These are phyloP conservation scores for Ia io DNA, from an alignment of 2,113 vertebrate genomes.

Conservation along the genomic window DNA sequence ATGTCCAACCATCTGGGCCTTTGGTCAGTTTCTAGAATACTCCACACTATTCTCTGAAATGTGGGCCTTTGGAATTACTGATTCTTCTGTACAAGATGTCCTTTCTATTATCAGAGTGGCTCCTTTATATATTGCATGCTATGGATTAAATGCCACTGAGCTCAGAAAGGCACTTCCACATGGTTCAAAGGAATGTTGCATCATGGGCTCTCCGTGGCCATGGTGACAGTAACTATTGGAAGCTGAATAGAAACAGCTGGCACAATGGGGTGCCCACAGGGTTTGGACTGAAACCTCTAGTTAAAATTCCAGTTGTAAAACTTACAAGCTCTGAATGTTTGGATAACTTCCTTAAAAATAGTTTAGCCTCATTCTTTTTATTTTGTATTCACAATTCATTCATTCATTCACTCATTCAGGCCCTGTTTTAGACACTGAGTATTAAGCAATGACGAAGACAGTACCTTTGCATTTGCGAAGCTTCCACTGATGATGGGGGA, in stretches of 20 bases:
- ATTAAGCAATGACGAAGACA: neutral
- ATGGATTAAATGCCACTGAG: neutral
- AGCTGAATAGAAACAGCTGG: neutral
- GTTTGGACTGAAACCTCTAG: neutral
- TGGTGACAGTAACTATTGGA: conserved; percentile 8
- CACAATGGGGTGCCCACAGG: neutral
- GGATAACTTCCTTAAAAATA: neutral
- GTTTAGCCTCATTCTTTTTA: neutral
- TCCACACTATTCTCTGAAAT: neutral
- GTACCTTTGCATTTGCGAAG: neutral
- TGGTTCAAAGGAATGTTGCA: neutral
- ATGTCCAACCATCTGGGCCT: neutral
- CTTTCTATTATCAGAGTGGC: neutral
- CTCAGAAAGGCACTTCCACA: neutral
- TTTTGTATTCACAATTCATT: neutral
- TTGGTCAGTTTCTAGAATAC: neutral
- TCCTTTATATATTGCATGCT: neutral
- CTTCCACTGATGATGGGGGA: neutral
- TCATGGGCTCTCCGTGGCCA: neutral
- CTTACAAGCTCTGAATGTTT: neutral
- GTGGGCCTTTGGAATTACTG: neutral
- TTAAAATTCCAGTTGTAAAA: conserved; percentile 7
- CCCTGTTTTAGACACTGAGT: neutral
- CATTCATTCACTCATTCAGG: neutral
- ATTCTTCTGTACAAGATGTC: neutral